Conservation (phyloP, 53 echinoderm and acorn worm species). For the Actinopyga echinites region DNA sequence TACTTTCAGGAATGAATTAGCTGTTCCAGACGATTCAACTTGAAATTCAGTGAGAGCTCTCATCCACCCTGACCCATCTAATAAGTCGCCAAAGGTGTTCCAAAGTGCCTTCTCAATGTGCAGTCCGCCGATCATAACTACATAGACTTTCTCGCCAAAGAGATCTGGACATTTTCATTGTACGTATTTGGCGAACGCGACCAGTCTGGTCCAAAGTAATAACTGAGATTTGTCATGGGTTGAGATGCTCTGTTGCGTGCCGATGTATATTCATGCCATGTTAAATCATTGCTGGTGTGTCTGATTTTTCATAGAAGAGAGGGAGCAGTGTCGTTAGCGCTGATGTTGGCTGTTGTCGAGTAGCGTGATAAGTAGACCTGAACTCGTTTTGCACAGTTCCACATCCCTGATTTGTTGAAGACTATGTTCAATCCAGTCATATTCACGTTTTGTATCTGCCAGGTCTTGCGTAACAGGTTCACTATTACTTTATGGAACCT, state of each 20-base stretch:
- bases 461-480: slow-evolving; percentile 16
- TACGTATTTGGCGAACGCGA: slow-evolving; percentile 11
- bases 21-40: slow-evolving; percentile 37
- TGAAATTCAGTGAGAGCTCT: too few relatives aligned
- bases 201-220: slow-evolving; percentile 14
- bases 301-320: too few relatives aligned
- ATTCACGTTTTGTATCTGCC: slow-evolving; percentile 18
- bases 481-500: too few relatives aligned
- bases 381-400: slow-evolving; percentile 29
- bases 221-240: slow-evolving; percentile 31
- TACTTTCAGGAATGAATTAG: too few relatives aligned
- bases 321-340: too few relatives aligned
- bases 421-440: slow-evolving; percentile 28
- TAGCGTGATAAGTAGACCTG: slow-evolving; percentile 20
- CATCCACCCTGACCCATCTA: slow-evolving; percentile 18
- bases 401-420: too few relatives aligned
- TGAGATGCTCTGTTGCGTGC: slow-evolving; percentile 8
- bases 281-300: too few relatives aligned
- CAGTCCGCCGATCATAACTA: slow-evolving; percentile 28
- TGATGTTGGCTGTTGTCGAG: background rate
- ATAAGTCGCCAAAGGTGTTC: too few relatives aligned
- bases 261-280: too few relatives aligned
- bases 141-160: slow-evolving; percentile 15
- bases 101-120: slow-evolving; percentile 29
- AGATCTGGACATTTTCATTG: slow-evolving; percentile 13